These are phyloP conservation scores for Diceros bicornis DNA, from an alignment of 2,797 vertebrate species.

Conservation along the genomic window DNA sequence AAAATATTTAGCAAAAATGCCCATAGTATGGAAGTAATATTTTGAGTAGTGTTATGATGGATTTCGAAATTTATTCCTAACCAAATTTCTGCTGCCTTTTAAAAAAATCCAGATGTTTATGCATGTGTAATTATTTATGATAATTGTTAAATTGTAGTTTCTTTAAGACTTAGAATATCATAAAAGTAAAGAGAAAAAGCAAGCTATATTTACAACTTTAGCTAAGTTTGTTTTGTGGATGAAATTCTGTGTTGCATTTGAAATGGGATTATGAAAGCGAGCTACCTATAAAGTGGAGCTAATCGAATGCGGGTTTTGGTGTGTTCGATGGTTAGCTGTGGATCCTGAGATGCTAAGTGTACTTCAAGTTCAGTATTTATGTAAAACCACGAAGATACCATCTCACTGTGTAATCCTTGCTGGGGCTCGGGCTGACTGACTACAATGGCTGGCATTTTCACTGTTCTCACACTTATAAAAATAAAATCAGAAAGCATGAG, in stretches of 20 bases:
- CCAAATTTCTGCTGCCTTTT: background rate
- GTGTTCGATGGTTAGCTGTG: background rate
- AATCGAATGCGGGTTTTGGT: background rate
- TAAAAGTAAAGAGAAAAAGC: background rate
- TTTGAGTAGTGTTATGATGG: background rate
- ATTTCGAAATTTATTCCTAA: conserved; percentile 56
- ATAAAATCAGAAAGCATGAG: conserved; percentile 81
- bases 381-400: conserved; percentile 8
- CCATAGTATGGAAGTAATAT: background rate
- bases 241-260: background rate
- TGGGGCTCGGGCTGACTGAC: conserved; percentile 64
- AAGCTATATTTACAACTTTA: background rate
- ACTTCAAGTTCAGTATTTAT: conserved; percentile 24
- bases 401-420: background rate
- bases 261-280: background rate
- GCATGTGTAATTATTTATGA: background rate
- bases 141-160: background rate
- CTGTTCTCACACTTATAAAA: conserved; percentile 82
- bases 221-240: conserved; percentile 8
- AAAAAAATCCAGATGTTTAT: background rate
- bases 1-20: conserved; percentile 8
- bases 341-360: background rate
- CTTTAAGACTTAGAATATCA: background rate
- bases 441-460: conserved; percentile 81
- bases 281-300: background rate